phyloP scores from a whole-genome alignment of 2,113 vertebrate genomes.

The Athene cunicularia region DNA sequence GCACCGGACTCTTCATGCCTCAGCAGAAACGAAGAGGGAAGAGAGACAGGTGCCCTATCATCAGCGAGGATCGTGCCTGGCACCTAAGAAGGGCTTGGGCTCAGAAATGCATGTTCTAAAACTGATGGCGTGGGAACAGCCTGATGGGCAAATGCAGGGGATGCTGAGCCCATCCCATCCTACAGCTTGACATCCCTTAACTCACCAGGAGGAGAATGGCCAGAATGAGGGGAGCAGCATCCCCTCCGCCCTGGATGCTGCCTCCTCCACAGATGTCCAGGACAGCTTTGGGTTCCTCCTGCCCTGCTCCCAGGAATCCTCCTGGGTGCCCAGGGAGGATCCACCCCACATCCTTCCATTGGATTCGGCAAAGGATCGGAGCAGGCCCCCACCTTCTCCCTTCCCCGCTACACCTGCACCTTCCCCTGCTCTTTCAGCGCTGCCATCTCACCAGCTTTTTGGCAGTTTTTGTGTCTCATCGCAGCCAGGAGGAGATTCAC shows the following conservation, averaged over 20 bases:
- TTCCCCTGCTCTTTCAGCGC: background rate
- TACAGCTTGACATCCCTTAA: background rate
- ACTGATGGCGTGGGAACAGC: rapidly evolving
- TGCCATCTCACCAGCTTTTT: background rate
- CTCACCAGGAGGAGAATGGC: background rate
- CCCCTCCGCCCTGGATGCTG: rapidly evolving
- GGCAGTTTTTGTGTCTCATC: background rate
- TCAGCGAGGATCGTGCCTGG: too few relatives aligned
- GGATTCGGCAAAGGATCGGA: background rate
- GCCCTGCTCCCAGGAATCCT: background rate
- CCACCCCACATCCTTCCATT: background rate
- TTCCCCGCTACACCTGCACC: too few relatives aligned
- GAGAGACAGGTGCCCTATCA: rapidly evolving
- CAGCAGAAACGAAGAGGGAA: background rate
- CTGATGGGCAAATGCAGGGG: background rate
- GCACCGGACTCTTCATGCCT: too few relatives aligned
- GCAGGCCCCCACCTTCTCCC: background rate
- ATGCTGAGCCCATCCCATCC: background rate
- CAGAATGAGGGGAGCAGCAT: rapidly evolving
- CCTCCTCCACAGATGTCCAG: background rate
- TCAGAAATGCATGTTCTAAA: background rate
- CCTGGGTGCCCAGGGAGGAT: background rate
- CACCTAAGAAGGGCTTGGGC: background rate
- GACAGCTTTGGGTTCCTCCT: background rate
- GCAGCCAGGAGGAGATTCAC: background rate